Evolutionary conservation across 1,140 invertebrate species (phyloP), one percentile per base, ranked within the genome.

Genomic region (Drosophila ohnishii): DNA sequence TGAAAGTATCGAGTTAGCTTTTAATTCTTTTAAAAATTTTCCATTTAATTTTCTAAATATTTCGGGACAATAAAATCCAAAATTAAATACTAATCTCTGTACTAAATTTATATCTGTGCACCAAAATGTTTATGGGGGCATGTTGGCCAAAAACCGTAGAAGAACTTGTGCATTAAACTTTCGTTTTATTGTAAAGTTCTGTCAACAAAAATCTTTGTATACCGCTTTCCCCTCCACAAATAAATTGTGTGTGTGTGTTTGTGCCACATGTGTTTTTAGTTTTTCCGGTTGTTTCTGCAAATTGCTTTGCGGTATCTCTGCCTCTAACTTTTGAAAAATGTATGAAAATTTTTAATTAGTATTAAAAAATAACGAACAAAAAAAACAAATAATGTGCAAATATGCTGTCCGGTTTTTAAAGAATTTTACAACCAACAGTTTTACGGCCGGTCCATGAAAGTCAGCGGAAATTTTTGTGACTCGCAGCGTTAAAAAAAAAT

Each of bases 111-210:
- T 55, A n/a, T 37, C 19, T 55, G 19, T 55, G 51, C 51, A 55
- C 58, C 58, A 39, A 73, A 80, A 75, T 51, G 58, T 56, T 47
- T 53, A 39, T 44, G 40, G 64, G 39, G 75, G 39, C 42, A 75
- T 35, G 40, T 51, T 44, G 9, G n/a, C 55, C 48, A 16, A 57
- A 16, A n/a, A 44, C 40, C 35, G 37, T 22, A 56, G 40, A 39
- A 60, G 71, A 85, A 85, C 82, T 86, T 85, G 75, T 85, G 82
- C 80, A 87, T 86, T 86, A 83, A 86, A 87, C 83, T 83, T 86
- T 86, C 64, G 71, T 83, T 86, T 86, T 88, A 86, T 87, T 87
- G 82, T 86, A 86, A 87, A 86, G 30, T 86, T 79, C 79, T 83
- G 83, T 83, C 84, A 88, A 83, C 84, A 83, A 83, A 76, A 83